A percentile compares a stretch with the other conserved stretches of the same genome.
These are phyloP conservation scores for Otocyon megalotis DNA, from an alignment of 2,113 vertebrate species.

Conservation along the genomic window DNA sequence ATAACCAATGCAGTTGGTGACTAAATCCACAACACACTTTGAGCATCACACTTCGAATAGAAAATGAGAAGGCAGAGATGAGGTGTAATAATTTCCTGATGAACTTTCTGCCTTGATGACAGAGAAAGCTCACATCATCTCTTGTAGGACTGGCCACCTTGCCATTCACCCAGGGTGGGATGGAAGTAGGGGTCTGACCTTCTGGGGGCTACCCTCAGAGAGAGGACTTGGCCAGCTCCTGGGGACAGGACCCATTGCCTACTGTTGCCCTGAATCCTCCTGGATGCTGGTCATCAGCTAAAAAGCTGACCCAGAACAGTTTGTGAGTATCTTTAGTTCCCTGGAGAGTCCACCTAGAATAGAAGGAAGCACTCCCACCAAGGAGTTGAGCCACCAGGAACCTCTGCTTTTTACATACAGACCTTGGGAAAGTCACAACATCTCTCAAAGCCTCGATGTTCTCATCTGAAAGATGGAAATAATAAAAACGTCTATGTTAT, in stretches of 20 bases:
- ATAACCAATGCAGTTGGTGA: neutral
- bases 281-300: neutral
- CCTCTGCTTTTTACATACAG: neutral
- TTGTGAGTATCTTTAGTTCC: neutral
- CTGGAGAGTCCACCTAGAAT: neutral
- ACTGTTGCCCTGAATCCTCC: neutral
- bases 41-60: neutral
- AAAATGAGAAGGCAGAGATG: neutral
- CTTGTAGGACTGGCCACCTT: neutral
- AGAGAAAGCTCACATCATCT: neutral
- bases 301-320: neutral
- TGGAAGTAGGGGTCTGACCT: too few relatives aligned
- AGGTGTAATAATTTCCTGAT: neutral
- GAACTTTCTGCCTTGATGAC: neutral
- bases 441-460: neutral
- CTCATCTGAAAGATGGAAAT: conserved; percentile 7
- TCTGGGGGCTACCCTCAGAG: neutral
- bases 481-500: neutral
- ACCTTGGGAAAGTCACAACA: neutral
- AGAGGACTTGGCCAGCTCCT: neutral
- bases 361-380: neutral
- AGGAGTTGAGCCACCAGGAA: neutral
- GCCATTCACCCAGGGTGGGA: neutral
- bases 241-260: neutral
- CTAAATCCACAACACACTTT: neutral